A percentile compares a stretch with the other conserved stretches of the same genome.
Conservation (phyloP, 2,797 vertebrate species). For the Diceros bicornis region DNA sequence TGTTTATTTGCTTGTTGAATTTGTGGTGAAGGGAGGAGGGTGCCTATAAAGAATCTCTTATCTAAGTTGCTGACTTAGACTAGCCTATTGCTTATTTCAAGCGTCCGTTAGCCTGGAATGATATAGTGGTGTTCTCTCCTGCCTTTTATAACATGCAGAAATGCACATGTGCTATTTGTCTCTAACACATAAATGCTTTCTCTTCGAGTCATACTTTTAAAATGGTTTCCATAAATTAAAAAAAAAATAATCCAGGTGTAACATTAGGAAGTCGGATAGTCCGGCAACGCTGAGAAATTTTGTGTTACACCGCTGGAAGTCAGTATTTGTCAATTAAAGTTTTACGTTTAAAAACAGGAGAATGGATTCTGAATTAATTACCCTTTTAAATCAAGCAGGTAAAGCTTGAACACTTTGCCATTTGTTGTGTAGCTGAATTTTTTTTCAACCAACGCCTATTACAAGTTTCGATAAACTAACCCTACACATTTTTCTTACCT, state of each 20-base stretch:
- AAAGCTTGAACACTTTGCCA: conserved; percentile 26
- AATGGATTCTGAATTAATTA: conserved; percentile 69
- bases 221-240: conserved; percentile 54
- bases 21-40: not conserved
- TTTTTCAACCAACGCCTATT: conserved; percentile 41
- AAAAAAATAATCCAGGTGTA: conserved; percentile 33
- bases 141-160: not conserved
- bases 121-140: not conserved
- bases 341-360: conserved; percentile 57
- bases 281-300: not conserved
- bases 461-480: conserved; percentile 73
- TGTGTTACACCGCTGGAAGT: conserved; percentile 19
- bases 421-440: conserved; percentile 38
- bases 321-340: conserved; percentile 30
- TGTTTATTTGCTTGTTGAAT: conserved; percentile 57
- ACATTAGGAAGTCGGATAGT: conserved; percentile 51
- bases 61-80: not conserved
- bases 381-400: conserved; percentile 74
- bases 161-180: not conserved
- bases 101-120: not conserved
- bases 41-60: not conserved
- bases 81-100: not conserved
- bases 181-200: not conserved
- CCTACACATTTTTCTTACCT: conserved; percentile 68
- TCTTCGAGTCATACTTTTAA: conserved; percentile 27